A percentile compares a stretch with the other conserved stretches of the same genome.
Evolutionary conservation across 2,888 invertebrate species (phyloP).

Genomic region (Graphium colonna): DNA sequence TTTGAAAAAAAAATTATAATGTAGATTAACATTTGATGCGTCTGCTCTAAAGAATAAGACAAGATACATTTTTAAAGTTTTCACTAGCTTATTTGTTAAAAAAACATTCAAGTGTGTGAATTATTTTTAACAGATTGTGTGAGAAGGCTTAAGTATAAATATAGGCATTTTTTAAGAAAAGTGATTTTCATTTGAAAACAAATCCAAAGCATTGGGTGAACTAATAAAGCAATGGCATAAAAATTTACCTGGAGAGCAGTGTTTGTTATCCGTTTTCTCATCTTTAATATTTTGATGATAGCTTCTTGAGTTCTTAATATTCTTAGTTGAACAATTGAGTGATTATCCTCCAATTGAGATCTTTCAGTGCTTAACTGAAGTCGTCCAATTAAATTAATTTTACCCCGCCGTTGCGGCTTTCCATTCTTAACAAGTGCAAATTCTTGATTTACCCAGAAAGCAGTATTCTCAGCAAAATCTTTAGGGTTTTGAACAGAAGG

Average conservation of each 20-base stretch:
- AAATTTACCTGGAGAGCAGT: slow-evolving; percentile 89
- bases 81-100: no score
- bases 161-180: no score
- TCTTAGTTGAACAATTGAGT: slow-evolving; percentile 97
- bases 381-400: slow-evolving; percentile 97
- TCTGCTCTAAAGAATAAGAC: no score
- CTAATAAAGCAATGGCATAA: no score
- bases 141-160: no score
- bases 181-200: no score
- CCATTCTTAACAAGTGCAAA: slow-evolving; percentile 97
- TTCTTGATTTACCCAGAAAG: slow-evolving; percentile 98
- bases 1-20: no score
- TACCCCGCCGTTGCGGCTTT: slow-evolving; percentile 95
- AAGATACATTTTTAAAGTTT: no score
- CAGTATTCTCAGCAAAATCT: slow-evolving; percentile 95
- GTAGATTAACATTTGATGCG: no score
- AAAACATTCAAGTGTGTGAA: no score
- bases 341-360: slow-evolving; percentile 98
- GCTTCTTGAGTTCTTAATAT: slow-evolving; percentile 97
- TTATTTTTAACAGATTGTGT: no score
- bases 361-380: slow-evolving; percentile 96
- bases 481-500: slow-evolving; percentile 92
- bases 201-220: no score
- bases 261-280: slow-evolving; percentile 96
- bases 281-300: slow-evolving; percentile 99